These are phyloP conservation scores for Mungos mungo DNA, from an alignment of 2,113 vertebrate species.

Conservation along the genomic window DNA sequence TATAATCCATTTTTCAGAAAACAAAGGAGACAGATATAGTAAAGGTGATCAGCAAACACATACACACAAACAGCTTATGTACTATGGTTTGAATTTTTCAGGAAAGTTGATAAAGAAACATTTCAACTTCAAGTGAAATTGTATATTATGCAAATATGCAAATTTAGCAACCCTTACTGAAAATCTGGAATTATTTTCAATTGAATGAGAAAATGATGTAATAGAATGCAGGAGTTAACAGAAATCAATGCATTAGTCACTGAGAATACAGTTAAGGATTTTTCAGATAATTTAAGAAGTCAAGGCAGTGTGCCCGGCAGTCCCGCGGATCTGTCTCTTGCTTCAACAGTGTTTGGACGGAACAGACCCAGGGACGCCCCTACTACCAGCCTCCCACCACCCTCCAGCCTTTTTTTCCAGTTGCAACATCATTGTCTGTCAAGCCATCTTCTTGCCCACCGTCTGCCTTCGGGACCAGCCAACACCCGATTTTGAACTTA, in stretches of 20 bases:
- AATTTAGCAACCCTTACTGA: not conserved
- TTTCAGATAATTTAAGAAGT: not conserved
- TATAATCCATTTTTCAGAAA: constrained; percentile 11
- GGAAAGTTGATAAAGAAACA: not conserved
- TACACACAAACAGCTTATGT: not conserved
- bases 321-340: no score
- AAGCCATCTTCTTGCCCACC: no score
- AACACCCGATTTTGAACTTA: no score
- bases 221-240: not conserved
- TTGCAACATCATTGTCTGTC: no score
- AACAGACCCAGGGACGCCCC: no score
- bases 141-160: not conserved
- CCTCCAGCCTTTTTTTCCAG: no score
- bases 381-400: no score
- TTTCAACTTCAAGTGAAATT: constrained; percentile 20
- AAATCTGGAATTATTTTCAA: not conserved
- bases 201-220: not conserved
- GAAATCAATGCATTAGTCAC: not conserved
- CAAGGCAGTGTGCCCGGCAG: not conserved
- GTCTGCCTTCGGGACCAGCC: no score
- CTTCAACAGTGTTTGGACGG: no score
- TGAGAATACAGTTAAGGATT: not conserved
- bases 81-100: not conserved
- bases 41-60: not conserved
- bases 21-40: not conserved